Evolutionary conservation across 2,113 vertebrate species (phyloP).

Genomic region (Eulemur macaco): DNA sequence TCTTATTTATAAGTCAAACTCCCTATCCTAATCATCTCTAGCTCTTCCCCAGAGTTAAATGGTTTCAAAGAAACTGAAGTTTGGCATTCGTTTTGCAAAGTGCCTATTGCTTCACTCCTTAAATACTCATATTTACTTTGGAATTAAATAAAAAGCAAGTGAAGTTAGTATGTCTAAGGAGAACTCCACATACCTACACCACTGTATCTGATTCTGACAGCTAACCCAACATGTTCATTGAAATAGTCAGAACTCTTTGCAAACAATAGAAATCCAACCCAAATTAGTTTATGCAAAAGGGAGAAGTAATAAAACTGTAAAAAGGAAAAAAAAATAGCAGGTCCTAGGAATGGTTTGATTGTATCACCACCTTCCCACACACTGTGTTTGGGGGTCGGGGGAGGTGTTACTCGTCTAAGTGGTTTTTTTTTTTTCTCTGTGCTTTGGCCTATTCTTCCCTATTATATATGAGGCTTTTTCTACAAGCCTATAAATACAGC

Average conservation of each 20-base stretch:
- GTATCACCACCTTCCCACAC: accelerated
- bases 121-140: slow-evolving; percentile 36
- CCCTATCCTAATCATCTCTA: slow-evolving; percentile 16
- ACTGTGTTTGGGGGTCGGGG: too few relatives aligned
- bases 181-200: neutral
- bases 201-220: neutral
- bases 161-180: neutral
- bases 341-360: neutral
- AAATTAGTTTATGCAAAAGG: neutral
- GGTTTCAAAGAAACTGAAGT: slow-evolving; percentile 65
- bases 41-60: slow-evolving; percentile 29
- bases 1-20: slow-evolving; percentile 65
- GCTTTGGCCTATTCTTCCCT: neutral
- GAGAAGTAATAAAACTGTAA: neutral
- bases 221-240: neutral
- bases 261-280: neutral
- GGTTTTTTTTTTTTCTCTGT: neutral
- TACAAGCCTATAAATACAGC: neutral
- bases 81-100: slow-evolving; percentile 22
- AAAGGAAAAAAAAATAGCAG: neutral
- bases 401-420: neutral
- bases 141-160: slow-evolving; percentile 41
- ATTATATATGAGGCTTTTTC: neutral
- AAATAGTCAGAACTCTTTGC: slow-evolving; percentile 15
- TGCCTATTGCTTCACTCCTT: slow-evolving; percentile 18